These are phyloP conservation scores for Vulpes ferrilata DNA, from an alignment of 2,113 vertebrate genomes.

Conservation along the genomic window DNA sequence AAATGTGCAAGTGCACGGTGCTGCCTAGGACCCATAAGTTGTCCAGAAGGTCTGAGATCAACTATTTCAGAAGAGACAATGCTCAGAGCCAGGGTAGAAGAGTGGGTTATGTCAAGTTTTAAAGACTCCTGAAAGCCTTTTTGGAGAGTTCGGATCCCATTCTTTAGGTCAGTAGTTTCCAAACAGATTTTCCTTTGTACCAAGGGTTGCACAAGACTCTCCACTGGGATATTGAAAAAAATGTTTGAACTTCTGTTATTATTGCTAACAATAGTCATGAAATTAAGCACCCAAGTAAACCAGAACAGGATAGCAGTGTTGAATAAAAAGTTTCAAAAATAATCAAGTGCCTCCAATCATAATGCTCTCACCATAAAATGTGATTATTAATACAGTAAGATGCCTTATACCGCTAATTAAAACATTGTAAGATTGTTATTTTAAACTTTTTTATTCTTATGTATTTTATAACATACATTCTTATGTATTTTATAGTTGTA, in stretches of 20 bases:
- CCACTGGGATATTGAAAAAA: neutral
- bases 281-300: neutral
- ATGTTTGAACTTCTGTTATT: neutral
- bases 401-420: neutral
- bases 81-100: neutral
- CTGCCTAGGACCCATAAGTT: neutral
- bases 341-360: neutral
- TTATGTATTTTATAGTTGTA: neutral
- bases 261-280: neutral
- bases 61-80: neutral
- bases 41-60: neutral
- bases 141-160: neutral
- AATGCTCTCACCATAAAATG: neutral
- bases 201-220: neutral
- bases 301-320: neutral
- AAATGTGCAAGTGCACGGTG: neutral
- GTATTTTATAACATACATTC: neutral
- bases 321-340: conserved; percentile 5
- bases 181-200: neutral
- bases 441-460: neutral
- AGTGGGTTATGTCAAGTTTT: neutral
- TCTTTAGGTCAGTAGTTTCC: neutral
- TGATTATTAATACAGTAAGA: neutral
- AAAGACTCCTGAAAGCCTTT: neutral
- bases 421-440: neutral